phyloP scores from a whole-genome alignment of 2,113 vertebrate species.

The Microtus montanus region DNA sequence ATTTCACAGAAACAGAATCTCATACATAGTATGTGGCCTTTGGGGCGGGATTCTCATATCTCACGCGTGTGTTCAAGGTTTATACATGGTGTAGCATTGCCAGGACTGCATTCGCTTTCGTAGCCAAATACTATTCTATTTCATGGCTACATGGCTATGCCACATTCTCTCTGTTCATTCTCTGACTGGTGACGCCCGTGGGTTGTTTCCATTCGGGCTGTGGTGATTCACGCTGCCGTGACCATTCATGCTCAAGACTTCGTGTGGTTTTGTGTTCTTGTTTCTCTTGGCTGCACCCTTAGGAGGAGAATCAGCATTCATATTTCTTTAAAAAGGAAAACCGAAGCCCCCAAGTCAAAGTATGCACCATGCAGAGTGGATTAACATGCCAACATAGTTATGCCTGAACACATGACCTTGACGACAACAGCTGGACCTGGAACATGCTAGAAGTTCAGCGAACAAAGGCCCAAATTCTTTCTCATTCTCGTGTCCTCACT shows the following conservation, averaged over 20 bases:
- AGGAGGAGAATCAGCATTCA: neutral
- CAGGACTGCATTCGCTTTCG: neutral
- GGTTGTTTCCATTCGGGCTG: neutral
- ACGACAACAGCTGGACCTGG: neutral
- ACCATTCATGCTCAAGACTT: neutral
- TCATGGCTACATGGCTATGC: rapidly evolving
- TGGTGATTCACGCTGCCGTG: neutral
- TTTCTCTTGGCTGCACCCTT: neutral
- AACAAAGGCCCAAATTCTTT: neutral
- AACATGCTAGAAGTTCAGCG: neutral
- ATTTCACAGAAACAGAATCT: neutral
- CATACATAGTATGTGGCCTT: neutral
- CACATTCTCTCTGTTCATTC: neutral
- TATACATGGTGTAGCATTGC: rapidly evolving
- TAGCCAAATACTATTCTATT: neutral
- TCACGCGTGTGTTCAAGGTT: neutral
- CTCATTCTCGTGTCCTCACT: neutral
- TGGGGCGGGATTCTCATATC: neutral
- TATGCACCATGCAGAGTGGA: neutral
- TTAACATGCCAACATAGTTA: neutral
- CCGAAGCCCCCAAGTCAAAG: neutral
- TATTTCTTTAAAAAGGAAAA: conserved; percentile 9
- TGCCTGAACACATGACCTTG: rapidly evolving
- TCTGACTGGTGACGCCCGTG: neutral
- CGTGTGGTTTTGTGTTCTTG: neutral